Evolutionary conservation across 2,113 vertebrate genomes (phyloP).

Genomic region (Atlantisia rogersi): DNA sequence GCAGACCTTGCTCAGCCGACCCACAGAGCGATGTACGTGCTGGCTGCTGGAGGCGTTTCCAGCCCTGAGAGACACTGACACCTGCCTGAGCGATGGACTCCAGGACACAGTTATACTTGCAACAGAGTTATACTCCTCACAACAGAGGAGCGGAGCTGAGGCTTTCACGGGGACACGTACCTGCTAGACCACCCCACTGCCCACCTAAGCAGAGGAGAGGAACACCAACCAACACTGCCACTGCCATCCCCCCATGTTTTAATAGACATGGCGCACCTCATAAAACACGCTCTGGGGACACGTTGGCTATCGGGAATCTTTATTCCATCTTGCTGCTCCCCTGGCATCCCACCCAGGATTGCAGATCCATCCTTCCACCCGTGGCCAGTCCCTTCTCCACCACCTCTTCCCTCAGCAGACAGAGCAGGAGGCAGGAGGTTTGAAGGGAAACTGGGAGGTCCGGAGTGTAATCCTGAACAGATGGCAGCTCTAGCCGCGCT

Average conservation of each 20-base stretch:
- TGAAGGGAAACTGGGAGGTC: slow-evolving; percentile 51
- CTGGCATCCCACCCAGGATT: rapidly evolving
- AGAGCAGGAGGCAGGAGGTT: neutral
- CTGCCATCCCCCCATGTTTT: neutral
- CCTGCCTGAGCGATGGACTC: neutral
- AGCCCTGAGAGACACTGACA: neutral
- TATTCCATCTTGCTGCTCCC: neutral
- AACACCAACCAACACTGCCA: neutral
- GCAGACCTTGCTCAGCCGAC: neutral
- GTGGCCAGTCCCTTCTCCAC: neutral
- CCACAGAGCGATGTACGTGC: neutral
- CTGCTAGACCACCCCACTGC: neutral
- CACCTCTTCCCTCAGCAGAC: neutral
- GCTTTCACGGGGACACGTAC: neutral
- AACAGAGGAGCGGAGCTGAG: neutral
- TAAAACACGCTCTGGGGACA: neutral
- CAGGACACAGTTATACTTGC: neutral
- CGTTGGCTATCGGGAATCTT: neutral
- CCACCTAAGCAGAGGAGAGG: neutral
- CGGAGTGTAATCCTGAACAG: slow-evolving; percentile 68
- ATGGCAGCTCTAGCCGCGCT: slow-evolving; percentile 56
- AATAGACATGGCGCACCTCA: neutral
- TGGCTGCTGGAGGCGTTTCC: neutral
- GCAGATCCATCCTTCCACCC: neutral
- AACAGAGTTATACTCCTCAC: neutral